Percentiles rank a stretch among this genome's conserved stretches.
Conservation (phyloP, 2,888 invertebrate species). For the Hemithea aestivaria region DNA sequence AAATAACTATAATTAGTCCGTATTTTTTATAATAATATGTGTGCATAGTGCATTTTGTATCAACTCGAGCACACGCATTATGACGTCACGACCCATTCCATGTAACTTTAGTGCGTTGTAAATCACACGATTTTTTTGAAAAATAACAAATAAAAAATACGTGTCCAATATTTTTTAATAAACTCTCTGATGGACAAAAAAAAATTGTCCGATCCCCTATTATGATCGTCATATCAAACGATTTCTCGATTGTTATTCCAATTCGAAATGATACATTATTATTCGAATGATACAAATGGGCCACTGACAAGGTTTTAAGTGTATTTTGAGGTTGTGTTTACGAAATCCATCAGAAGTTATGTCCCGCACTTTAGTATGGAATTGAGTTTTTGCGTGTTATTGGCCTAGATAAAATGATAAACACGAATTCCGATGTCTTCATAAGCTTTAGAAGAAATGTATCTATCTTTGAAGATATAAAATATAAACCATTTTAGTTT, state of each 20-base stretch:
- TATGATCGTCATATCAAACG: conserved; percentile 8
- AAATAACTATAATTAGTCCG: too few species aligned
- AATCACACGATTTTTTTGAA: too few species aligned
- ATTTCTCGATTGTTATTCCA: conserved; percentile 15
- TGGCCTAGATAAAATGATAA: conserved; percentile 8
- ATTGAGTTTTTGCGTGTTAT: conserved; percentile 6
- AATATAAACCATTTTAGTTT: too few species aligned
- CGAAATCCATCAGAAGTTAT: conserved; percentile 11
- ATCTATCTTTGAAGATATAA: background rate
- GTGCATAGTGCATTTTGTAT: too few species aligned
- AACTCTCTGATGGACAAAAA: too few species aligned
- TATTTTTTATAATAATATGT: too few species aligned
- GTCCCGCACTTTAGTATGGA: conserved; percentile 11
- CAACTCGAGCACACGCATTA: too few species aligned
- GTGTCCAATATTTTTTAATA: too few species aligned
- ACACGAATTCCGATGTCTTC: background rate
- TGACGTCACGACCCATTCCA: too few species aligned
- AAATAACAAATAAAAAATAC: too few species aligned
- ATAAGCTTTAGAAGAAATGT: background rate
- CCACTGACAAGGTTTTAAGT: conserved; percentile 23
- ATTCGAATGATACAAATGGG: conserved; percentile 21
- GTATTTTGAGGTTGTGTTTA: conserved; percentile 18
- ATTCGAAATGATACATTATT: conserved; percentile 10
- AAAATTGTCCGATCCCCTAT: too few species aligned
- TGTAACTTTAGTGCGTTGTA: too few species aligned